Evolutionary conservation across 2,113 vertebrate genomes (phyloP).

Genomic region (Parotia lawesii): DNA sequence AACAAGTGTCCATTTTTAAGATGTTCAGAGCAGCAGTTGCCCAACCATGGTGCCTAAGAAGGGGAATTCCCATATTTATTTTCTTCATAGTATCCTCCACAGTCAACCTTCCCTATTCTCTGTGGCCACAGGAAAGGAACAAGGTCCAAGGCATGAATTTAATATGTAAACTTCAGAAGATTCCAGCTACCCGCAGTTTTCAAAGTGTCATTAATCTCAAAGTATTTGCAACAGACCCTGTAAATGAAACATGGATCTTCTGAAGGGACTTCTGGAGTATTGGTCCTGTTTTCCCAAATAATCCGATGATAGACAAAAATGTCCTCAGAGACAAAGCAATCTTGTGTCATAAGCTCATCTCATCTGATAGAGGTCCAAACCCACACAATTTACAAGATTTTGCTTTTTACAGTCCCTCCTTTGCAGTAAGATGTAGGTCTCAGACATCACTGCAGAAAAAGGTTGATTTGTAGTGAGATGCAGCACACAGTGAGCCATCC

Average conservation of each 20-base stretch:
- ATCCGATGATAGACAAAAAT: background rate
- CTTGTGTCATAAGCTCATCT: background rate
- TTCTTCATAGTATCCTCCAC: background rate
- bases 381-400: background rate
- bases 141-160: background rate
- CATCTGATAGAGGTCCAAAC: background rate
- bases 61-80: background rate
- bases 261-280: background rate
- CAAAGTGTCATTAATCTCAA: background rate
- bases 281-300: background rate
- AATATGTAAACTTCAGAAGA: background rate
- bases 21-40: background rate
- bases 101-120: background rate
- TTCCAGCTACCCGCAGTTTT: background rate
- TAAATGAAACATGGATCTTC: background rate
- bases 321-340: background rate
- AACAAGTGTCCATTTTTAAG: background rate
- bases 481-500: background rate
- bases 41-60: background rate
- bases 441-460: background rate
- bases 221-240: background rate
- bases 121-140: background rate
- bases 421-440: background rate
- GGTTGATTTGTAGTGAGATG: background rate
- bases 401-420: background rate